phyloP scores from a whole-genome alignment of 2,797 vertebrate species.

The Gymnothorax reevesii region DNA sequence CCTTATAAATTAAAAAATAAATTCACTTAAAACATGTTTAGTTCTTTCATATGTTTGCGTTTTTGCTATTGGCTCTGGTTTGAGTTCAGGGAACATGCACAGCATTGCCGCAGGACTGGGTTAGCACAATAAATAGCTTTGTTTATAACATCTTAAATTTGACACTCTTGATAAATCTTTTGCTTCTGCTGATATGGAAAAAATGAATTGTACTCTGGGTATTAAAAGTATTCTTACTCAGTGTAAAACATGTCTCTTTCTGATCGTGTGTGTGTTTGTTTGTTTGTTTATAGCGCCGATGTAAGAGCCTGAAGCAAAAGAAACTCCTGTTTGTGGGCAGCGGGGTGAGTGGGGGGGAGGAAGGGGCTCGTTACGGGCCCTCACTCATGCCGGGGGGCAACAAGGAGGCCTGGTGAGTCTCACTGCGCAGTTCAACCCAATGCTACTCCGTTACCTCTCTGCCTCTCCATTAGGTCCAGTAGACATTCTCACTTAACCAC shows the following conservation, averaged over 20 bases:
- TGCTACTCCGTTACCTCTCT: background rate
- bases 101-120: background rate
- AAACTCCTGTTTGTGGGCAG: conserved; percentile 93
- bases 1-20: no score
- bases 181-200: background rate
- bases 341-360: conserved; percentile 95
- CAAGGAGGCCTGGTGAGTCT: conserved; percentile 89
- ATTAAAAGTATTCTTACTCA: background rate
- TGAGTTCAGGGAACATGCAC: background rate
- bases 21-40: background rate
- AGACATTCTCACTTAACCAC: background rate
- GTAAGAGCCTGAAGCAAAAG: conserved; percentile 83
- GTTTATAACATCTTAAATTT: background rate
- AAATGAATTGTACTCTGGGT: background rate
- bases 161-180: background rate
- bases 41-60: background rate
- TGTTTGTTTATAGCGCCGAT: conserved; percentile 79
- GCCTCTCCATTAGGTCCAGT: background rate
- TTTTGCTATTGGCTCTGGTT: background rate
- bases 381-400: conserved; percentile 97
- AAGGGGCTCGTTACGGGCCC: conserved; percentile 91
- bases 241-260: background rate
- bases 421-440: background rate
- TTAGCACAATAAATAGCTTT: background rate
- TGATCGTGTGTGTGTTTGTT: conserved; percentile 19